These are phyloP conservation scores for Murina feae DNA, from an alignment of 2,113 vertebrate genomes.

Conservation along the genomic window DNA sequence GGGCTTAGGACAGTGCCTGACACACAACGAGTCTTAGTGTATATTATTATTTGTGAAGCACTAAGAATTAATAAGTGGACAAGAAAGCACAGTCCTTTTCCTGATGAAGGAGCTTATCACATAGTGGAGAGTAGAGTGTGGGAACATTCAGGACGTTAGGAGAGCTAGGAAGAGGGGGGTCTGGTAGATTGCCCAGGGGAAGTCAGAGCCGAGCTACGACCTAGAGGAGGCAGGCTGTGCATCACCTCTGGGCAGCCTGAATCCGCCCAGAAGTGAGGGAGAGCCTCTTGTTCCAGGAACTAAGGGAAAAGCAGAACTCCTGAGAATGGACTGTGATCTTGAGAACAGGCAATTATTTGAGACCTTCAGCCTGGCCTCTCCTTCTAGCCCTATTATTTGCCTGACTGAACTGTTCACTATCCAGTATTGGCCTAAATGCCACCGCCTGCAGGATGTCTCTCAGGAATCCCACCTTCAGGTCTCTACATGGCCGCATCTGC, in stretches of 20 bases:
- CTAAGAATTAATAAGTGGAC: neutral
- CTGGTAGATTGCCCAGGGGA: neutral
- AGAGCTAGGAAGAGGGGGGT: neutral
- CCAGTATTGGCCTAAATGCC: neutral
- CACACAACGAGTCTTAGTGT: neutral
- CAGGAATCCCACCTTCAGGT: neutral
- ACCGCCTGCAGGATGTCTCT: neutral
- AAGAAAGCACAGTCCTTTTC: neutral
- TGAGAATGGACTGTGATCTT: neutral
- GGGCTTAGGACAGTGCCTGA: neutral
- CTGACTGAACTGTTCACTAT: neutral
- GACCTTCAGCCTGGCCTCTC: neutral
- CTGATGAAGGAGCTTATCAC: neutral
- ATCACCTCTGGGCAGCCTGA: neutral
- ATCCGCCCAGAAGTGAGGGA: neutral
- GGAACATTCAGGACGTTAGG: neutral
- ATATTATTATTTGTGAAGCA: neutral
- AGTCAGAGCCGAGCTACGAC: neutral
- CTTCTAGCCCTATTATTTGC: neutral
- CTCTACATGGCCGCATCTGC: neutral
- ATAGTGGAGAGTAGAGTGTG: neutral
- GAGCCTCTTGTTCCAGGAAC: neutral
- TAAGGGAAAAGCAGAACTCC: neutral
- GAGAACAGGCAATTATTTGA: neutral
- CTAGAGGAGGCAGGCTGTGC: neutral